Evolutionary conservation across 2,888 invertebrate species (phyloP), one percentile per base, ranked within the genome.

Genomic region (Drosophila hamatofila): DNA sequence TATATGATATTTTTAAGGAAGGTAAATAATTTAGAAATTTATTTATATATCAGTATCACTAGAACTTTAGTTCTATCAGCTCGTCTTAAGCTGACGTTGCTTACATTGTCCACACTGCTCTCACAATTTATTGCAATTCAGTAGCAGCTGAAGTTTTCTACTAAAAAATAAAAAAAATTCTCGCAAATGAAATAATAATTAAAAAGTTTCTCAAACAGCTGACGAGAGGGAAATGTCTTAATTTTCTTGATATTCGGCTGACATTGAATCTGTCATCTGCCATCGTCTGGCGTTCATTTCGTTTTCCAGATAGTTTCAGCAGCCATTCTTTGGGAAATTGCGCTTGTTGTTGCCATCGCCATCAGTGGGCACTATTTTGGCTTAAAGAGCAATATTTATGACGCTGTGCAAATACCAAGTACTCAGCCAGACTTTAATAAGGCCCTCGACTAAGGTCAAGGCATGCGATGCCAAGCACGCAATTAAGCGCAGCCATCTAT

Each of bases 401-500:
- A 39, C 39, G 63, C 27, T 62, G 59, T 63, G 21, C 60, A 55
- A 63, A 59, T 25, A 55, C 27, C 55, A 55, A 73, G 60, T 41
- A 44, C 49, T 51, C 11, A 21, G 51, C 18, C 68, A 44, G 58
- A 59, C 59, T 58, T 69, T 54, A 74, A 63, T 35, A 46, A 37
- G 48, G 41, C 37, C 49, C 41, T 48, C 49, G 55, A 78, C 60
- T 60, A 52, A 68, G 78, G 80, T 75, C 80, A 69, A 63, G 51
- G 58, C 30, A 62, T 41, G 62, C 60, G 65, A 27, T 58, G 58
- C 48, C 54, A 54, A 61, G 66, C 76, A 58, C 65, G 68, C 76
- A 80, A 78, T 84, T 83, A 78, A 65, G 55, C 58, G 72, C 78
- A 80, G 71, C 55, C 82, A 71, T 72, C 78, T 77, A 81, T 70